Evolutionary conservation across 2,113 vertebrate genomes (phyloP).

Genomic region (Neoarius graeffei): DNA sequence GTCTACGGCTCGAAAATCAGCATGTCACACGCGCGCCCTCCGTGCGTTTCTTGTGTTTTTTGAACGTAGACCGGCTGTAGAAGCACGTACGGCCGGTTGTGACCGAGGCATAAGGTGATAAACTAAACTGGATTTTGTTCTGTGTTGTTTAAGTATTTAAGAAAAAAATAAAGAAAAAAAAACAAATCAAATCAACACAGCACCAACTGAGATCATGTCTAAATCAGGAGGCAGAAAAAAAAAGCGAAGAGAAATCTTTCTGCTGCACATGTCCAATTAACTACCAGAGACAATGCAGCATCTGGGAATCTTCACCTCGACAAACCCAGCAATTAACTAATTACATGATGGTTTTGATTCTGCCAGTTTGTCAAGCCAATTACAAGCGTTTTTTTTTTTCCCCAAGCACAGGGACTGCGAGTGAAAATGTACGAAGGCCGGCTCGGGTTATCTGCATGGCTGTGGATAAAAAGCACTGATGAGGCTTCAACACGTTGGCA

Average conservation of each 20-base stretch:
- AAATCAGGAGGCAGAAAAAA: constrained; percentile 27
- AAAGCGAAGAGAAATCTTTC: constrained; percentile 44
- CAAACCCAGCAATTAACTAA: constrained; percentile 74
- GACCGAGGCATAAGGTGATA: too few relatives aligned
- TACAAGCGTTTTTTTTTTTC: constrained; percentile 47
- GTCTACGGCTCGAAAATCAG: too few relatives aligned
- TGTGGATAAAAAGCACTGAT: not conserved
- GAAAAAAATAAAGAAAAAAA: not conserved
- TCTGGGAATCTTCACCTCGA: constrained; percentile 61
- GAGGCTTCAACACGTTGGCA: not conserved
- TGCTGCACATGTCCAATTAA: constrained; percentile 73
- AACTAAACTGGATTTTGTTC: not conserved
- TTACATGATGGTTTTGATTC: constrained; percentile 68
- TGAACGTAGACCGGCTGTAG: too few relatives aligned
- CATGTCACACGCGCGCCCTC: too few relatives aligned
- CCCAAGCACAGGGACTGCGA: constrained; percentile 21
- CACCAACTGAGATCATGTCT: constrained; percentile 26
- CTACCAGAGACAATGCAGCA: constrained; percentile 33
- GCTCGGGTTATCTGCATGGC: constrained; percentile 10
- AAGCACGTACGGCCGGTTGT: too few relatives aligned
- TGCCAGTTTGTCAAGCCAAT: constrained; percentile 65
- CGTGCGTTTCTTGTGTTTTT: too few relatives aligned
- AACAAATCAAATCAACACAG: not conserved
- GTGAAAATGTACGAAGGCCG: not conserved
- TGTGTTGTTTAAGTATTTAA: not conserved